Evolutionary conservation across 2,888 invertebrate species (phyloP).

Genomic region (Lithophane leautieri): DNA sequence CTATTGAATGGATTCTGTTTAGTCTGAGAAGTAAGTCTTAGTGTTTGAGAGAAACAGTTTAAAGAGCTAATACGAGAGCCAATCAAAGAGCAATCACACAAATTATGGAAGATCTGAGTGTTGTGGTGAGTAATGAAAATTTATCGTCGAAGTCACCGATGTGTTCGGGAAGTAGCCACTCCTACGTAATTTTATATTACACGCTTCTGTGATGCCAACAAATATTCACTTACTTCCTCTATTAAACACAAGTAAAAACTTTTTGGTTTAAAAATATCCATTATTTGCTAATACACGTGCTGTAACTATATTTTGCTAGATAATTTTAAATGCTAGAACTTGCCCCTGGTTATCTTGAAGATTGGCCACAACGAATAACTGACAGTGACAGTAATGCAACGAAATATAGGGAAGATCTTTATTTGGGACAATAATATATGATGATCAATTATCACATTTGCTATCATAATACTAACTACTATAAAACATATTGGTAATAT

Average conservation of each 20-base stretch:
- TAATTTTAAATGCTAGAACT: background rate
- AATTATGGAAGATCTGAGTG: conserved; percentile 34
- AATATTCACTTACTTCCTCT: conserved; percentile 24
- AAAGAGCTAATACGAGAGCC: conserved; percentile 25
- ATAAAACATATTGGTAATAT: background rate
- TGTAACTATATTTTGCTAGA: background rate
- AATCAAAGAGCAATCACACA: conserved; percentile 38
- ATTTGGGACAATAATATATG: background rate
- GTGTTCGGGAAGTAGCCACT: conserved; percentile 39
- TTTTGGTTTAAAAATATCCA: conserved; percentile 13
- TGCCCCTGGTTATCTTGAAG: background rate
- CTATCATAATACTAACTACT: background rate
- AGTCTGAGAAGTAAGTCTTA: conserved; percentile 48
- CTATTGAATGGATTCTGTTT: conserved; percentile 57
- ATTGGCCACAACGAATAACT: background rate
- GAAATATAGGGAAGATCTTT: background rate
- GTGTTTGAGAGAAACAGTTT: conserved; percentile 28
- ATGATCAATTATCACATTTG: background rate
- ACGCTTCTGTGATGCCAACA: conserved; percentile 52
- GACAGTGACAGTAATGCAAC: background rate
- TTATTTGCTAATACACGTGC: background rate
- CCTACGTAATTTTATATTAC: conserved; percentile 39
- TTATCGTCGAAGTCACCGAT: conserved; percentile 25
- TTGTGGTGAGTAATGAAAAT: conserved; percentile 45
- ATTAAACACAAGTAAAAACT: conserved; percentile 23